Conservation (phyloP, 2,797 vertebrate species). For the Meriones psammophilus region DNA sequence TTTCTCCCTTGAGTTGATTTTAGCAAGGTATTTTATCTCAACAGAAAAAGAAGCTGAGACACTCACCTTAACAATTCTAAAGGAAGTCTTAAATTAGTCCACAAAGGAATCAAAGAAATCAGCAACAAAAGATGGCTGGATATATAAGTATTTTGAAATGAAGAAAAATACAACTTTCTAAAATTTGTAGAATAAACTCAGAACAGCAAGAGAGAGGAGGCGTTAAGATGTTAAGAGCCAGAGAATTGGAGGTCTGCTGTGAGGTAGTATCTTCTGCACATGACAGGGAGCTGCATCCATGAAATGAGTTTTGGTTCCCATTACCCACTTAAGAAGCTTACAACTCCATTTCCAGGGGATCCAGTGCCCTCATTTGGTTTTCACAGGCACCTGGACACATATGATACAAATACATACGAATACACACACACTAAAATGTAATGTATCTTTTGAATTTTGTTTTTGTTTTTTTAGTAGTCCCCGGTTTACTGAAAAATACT, state of each 20-base stretch:
- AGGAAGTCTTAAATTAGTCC: neutral
- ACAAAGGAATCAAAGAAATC: neutral
- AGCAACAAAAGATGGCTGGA: neutral
- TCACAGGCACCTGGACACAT: neutral
- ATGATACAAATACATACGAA: neutral
- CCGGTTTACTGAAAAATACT: neutral
- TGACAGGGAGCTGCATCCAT: neutral
- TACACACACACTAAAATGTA: neutral
- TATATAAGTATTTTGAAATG: neutral
- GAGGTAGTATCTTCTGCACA: neutral
- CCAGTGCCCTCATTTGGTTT: neutral
- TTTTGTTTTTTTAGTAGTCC: neutral
- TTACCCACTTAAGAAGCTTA: neutral
- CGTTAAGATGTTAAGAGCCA: neutral
- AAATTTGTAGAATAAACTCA: neutral
- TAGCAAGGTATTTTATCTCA: neutral
- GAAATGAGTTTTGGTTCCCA: neutral
- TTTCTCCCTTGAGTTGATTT: neutral
- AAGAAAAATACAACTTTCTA: neutral
- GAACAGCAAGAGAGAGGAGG: neutral
- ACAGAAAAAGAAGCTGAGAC: neutral
- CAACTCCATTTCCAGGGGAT: neutral
- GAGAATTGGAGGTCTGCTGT: neutral
- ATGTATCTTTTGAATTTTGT: neutral
- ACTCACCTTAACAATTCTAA: neutral